Percentiles rank a stretch among this genome's conserved stretches.
Evolutionary conservation across 2,888 invertebrate species (phyloP).

Genomic region (Chouioia cunea): DNA sequence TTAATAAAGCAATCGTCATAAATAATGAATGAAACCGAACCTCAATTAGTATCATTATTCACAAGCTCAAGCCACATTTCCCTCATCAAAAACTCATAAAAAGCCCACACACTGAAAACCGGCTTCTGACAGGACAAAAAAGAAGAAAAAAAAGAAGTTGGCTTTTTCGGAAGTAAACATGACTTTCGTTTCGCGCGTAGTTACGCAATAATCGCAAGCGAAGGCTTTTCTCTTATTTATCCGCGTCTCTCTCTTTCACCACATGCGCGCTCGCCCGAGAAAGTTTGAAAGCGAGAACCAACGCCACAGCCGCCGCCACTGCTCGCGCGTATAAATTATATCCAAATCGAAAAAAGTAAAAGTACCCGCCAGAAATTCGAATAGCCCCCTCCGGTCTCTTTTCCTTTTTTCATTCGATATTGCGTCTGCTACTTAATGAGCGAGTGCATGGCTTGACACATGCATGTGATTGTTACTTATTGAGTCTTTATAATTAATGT

Average conservation of each 20-base stretch:
- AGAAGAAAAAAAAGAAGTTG: too few species aligned
- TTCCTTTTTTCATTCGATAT: conserved; percentile 2
- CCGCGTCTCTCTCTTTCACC: conserved; percentile 18
- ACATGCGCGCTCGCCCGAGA: conserved; percentile 40
- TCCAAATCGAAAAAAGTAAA: conserved; percentile 25
- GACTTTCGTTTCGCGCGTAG: not conserved
- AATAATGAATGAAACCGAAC: too few species aligned
- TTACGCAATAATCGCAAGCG: too few species aligned
- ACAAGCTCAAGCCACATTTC: too few species aligned
- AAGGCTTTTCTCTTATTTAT: conserved; percentile 19
- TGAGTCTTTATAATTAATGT: too few species aligned
- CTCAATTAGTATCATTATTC: too few species aligned
- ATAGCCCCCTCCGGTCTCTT: conserved; percentile 2
- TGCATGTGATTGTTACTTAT: conserved; percentile 6
- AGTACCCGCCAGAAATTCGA: conserved; percentile 12
- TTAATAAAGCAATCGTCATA: too few species aligned
- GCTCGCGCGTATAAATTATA: conserved; percentile 21
- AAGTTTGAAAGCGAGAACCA: conserved; percentile 48
- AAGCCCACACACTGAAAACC: too few species aligned
- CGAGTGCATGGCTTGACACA: conserved; percentile 1
- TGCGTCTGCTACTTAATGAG: not conserved
- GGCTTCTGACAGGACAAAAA: too few species aligned
- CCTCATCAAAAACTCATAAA: too few species aligned
- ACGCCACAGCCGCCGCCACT: not conserved
- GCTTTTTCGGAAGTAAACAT: not conserved